These are phyloP conservation scores for Villa cingulata DNA, from an alignment of 2,888 invertebrate genomes.

Conservation along the genomic window DNA sequence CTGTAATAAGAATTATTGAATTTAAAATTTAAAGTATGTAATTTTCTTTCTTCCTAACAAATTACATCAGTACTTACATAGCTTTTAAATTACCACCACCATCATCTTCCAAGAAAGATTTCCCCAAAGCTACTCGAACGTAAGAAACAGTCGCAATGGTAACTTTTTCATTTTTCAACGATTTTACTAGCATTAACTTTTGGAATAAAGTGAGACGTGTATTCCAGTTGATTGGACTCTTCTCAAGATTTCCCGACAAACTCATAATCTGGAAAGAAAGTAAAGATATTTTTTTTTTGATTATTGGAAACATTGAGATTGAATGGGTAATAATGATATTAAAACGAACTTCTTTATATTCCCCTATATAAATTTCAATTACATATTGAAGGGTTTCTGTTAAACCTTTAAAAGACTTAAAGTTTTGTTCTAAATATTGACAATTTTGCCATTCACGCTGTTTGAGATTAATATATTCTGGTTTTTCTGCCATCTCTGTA, in stretches of 20 bases:
- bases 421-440: conserved; percentile 47
- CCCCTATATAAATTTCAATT: conserved; percentile 46
- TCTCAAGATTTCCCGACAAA: conserved; percentile 29
- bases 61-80: conserved; percentile 22
- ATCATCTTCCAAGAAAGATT: conserved; percentile 69
- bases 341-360: conserved; percentile 35
- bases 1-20: conserved; percentile 34
- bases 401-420: conserved; percentile 42
- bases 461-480: conserved; percentile 39
- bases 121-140: conserved; percentile 61
- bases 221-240: conserved; percentile 46
- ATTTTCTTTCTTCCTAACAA: no score
- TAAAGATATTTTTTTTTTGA: background rate
- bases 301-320: no score
- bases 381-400: conserved; percentile 40
- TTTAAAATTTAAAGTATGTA: background rate
- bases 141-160: conserved; percentile 70
- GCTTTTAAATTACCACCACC: conserved; percentile 37
- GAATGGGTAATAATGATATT: background rate
- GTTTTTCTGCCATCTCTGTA: conserved; percentile 44
- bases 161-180: conserved; percentile 65
- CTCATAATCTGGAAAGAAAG: conserved; percentile 40
- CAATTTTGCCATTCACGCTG: conserved; percentile 57
- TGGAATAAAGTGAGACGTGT: conserved; percentile 51
- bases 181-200: conserved; percentile 66